These are phyloP conservation scores for Microcebus tavaratra DNA, from an alignment of 2,113 vertebrate genomes.

Conservation along the genomic window DNA sequence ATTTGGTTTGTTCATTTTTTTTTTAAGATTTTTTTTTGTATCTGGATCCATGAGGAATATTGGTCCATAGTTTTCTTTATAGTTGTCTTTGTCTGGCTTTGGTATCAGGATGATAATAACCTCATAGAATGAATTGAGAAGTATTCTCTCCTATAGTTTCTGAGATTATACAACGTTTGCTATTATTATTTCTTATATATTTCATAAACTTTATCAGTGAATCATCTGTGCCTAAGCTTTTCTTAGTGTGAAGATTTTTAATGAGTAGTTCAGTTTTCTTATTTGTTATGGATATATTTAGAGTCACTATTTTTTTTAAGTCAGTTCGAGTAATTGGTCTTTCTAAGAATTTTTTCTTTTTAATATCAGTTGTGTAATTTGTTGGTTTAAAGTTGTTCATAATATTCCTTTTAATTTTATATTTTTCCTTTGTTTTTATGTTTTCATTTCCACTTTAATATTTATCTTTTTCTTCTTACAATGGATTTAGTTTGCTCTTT, in stretches of 20 bases:
- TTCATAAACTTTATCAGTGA: not conserved
- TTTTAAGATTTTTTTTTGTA: slow-evolving; percentile 8
- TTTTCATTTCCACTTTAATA: not conserved
- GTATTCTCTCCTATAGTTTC: not conserved
- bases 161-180: not conserved
- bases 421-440: not conserved
- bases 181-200: not conserved
- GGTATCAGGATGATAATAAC: not conserved
- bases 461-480: not conserved
- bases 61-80: not conserved
- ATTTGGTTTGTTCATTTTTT: not conserved
- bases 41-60: not conserved
- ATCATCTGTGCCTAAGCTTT: not conserved
- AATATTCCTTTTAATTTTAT: not conserved
- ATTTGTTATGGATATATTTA: not conserved
- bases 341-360: slow-evolving; percentile 19
- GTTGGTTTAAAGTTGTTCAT: not conserved
- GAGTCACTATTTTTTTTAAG: not conserved
- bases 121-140: not conserved
- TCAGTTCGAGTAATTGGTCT: not conserved
- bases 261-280: not conserved
- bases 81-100: not conserved
- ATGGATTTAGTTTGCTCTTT: slow-evolving; percentile 34
- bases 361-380: slow-evolving; percentile 8
- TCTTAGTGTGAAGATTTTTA: slow-evolving; percentile 1